Evolutionary conservation across 1,140 invertebrate genomes (phyloP), one percentile per base, ranked within the genome.

Genomic region (Aphelinus certus): DNA sequence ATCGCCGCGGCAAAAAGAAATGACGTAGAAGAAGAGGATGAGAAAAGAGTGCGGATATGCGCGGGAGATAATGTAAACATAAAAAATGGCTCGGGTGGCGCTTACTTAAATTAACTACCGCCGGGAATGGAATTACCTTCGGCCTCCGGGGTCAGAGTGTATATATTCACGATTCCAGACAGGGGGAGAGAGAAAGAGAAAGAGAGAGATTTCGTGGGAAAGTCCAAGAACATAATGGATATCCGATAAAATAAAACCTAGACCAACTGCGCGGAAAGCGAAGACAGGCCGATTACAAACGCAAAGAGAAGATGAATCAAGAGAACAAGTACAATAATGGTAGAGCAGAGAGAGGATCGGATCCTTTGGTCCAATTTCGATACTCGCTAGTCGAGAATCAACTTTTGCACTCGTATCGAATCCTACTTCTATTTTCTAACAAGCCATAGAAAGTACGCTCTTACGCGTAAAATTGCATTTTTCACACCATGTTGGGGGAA

Each of bases 241-340:
- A 74, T 68, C 57, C 72, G 65, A 74, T 74, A 68, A 68, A 74
- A 68, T 26, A 26, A 58, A 74, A 53, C 62, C 57, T 48, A 58
- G 68, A 68, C 68, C 57, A 26, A 26, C 57, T n/a, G 56, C 61
- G 60, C 47, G 66, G 64, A 61, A 26, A 55, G 48, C 51, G 60
- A 73, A 67, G 64, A 43, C 47, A 43, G n/a, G 48, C 56, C 61
- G 57, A 73, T 64, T 67, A 67, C 60, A 66, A 67, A 51, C 5
- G n/a, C 46, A 66, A 66, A 3, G 71, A 60, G 56, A 60, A 60
- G 61, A 48, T 71, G 57, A 66, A 65, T 46, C 46, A 26, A 7
- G 53, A 57, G 53, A 51, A 3, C 3, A 57, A 7, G 51, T 46
- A 43, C 3, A n/a, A 9, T 48, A 49, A 51, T 43, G 26, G 9